Percentiles rank a stretch among this genome's conserved stretches.
phyloP scores from a whole-genome alignment of 1,140 invertebrate genomes.

The Drosophila paulistorum region DNA sequence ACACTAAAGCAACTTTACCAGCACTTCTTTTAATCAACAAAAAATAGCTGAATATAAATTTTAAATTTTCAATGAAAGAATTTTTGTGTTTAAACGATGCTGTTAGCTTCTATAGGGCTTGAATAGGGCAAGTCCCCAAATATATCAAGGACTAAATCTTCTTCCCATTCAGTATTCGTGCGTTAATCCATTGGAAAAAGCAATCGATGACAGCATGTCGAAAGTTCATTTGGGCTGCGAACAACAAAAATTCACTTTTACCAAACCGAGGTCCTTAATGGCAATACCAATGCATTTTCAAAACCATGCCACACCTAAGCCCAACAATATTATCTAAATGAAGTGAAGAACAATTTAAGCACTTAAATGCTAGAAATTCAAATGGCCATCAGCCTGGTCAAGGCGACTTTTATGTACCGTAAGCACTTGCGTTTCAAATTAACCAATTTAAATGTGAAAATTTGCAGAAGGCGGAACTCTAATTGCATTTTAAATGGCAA shows the following conservation, averaged over 20 bases:
- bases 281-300: not conserved
- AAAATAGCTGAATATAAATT: not conserved
- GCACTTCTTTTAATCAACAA: not conserved
- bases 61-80: not conserved
- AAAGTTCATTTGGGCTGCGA: not conserved
- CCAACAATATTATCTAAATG: not conserved
- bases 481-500: slow-evolving; percentile 26
- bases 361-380: slow-evolving; percentile 36
- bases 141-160: no score
- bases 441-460: slow-evolving; percentile 21
- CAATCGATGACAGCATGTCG: not conserved
- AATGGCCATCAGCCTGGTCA: slow-evolving; percentile 11
- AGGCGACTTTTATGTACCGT: not conserved
- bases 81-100: no score
- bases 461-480: slow-evolving; percentile 4
- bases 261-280: not conserved
- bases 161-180: no score
- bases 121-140: no score
- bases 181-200: not conserved
- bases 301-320: not conserved
- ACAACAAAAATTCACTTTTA: not conserved
- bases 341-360: not conserved
- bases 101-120: no score
- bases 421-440: slow-evolving; percentile 20
- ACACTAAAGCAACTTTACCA: not conserved